Evolutionary conservation across 2,888 invertebrate genomes (phyloP).

Genomic region (Raillietiella orientalis): DNA sequence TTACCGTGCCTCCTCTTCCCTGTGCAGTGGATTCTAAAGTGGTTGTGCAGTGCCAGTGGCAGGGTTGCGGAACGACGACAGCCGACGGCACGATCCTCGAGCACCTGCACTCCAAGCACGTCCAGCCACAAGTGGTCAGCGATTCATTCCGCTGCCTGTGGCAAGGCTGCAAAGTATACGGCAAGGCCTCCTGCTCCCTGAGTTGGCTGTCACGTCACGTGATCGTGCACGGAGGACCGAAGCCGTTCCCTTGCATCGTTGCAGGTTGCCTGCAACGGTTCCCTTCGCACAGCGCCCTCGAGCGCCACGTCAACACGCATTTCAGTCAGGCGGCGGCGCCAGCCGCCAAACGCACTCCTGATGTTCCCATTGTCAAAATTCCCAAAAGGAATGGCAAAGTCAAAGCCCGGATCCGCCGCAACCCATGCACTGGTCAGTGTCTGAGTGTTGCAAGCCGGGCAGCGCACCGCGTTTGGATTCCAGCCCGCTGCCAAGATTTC

Average conservation of each 20-base stretch:
- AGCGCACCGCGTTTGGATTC: conserved; percentile 2
- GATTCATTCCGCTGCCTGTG: conserved; percentile 70
- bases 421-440: conserved; percentile 53
- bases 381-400: too few relatives aligned
- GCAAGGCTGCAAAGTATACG: conserved; percentile 78
- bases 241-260: conserved; percentile 81
- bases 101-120: conserved; percentile 33
- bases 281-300: conserved; percentile 32
- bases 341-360: conserved; percentile 4
- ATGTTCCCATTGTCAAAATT: conserved; percentile 12
- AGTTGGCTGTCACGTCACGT: conserved; percentile 82
- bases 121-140: conserved; percentile 40
- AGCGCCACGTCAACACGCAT: conserved; percentile 75
- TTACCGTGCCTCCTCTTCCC: too few relatives aligned
- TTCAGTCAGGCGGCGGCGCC: conserved; percentile 20
- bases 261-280: conserved; percentile 43
- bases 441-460: background rate
- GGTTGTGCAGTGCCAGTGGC: too few relatives aligned
- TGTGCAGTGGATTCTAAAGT: too few relatives aligned
- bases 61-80: too few relatives aligned
- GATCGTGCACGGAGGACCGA: conserved; percentile 60
- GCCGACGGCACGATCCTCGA: conserved; percentile 11
- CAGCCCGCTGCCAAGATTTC: conserved; percentile 76
- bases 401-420: conserved; percentile 47
- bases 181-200: conserved; percentile 60